Evolutionary conservation across 2,113 vertebrate genomes (phyloP).

Genomic region (Picathartes gymnocephalus): DNA sequence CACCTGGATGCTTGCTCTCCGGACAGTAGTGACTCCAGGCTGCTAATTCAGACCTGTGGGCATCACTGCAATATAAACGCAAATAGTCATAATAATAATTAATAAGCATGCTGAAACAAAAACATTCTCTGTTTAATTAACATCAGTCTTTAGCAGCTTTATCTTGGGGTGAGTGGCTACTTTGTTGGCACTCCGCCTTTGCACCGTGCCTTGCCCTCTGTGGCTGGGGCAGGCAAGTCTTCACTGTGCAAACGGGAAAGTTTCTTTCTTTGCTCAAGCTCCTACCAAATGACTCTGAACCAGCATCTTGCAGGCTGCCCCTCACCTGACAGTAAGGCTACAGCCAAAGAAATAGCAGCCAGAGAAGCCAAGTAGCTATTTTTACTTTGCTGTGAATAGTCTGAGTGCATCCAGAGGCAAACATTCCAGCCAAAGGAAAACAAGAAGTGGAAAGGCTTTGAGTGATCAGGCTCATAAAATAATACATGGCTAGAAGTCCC

Average conservation of each 20-base stretch:
- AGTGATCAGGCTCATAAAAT: background rate
- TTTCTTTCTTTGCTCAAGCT: background rate
- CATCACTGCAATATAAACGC: background rate
- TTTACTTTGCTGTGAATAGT: background rate
- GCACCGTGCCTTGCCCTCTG: rapidly evolving
- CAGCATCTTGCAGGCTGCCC: background rate
- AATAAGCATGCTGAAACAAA: slow-evolving; percentile 46
- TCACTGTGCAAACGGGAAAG: background rate
- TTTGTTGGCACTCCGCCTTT: background rate
- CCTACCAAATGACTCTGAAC: background rate
- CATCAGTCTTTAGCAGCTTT: background rate
- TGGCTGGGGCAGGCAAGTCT: background rate
- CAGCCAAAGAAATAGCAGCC: background rate
- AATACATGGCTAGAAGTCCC: background rate
- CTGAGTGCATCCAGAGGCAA: background rate
- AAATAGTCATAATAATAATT: slow-evolving; percentile 40
- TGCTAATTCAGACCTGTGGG: slow-evolving; percentile 26
- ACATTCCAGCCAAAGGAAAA: background rate
- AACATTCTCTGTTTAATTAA: slow-evolving; percentile 3
- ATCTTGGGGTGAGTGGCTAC: slow-evolving; percentile 5
- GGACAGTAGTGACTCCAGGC: background rate
- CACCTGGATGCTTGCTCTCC: background rate
- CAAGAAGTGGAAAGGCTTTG: background rate
- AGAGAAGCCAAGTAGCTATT: background rate
- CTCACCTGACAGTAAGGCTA: background rate